A percentile compares a stretch with the other conserved stretches of the same genome.
Conservation (phyloP, 2,888 invertebrate genomes). For the Nephrotoma flavescens region DNA sequence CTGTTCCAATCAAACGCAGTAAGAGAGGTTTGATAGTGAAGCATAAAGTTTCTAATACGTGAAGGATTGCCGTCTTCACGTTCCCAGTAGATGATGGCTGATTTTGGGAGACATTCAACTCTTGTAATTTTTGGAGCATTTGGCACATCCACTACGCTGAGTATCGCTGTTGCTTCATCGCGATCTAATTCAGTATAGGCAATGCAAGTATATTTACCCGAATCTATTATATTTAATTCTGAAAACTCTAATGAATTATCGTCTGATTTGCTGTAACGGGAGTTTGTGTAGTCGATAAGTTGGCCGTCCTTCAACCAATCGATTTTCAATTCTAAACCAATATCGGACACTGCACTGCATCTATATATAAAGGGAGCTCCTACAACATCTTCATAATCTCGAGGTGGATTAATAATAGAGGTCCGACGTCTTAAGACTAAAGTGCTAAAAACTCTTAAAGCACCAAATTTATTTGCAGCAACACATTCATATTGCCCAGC, state of each 20-base stretch:
- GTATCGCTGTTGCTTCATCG: slow-evolving; percentile 67
- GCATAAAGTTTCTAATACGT: slow-evolving; percentile 60
- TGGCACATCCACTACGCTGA: slow-evolving; percentile 92
- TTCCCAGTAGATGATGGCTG: slow-evolving; percentile 72
- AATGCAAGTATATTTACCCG: slow-evolving; percentile 88
- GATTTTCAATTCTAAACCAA: slow-evolving; percentile 60
- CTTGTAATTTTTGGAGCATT: slow-evolving; percentile 60
- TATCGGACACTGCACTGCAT: slow-evolving; percentile 86
- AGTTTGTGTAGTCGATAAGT: slow-evolving; percentile 71
- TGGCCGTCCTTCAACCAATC: slow-evolving; percentile 80
- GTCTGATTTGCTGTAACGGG: slow-evolving; percentile 65
- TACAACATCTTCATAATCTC: slow-evolving; percentile 84
- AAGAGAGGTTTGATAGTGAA: slow-evolving; percentile 42
- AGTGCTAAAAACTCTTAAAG: slow-evolving; percentile 61
- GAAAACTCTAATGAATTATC: slow-evolving; percentile 91
- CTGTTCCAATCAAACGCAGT: too few species aligned
- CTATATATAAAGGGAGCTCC: slow-evolving; percentile 81
- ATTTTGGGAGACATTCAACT: slow-evolving; percentile 52
- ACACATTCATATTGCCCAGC: slow-evolving; percentile 86
- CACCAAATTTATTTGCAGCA: slow-evolving; percentile 85
- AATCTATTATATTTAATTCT: slow-evolving; percentile 87
- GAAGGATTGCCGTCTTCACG: slow-evolving; percentile 91
- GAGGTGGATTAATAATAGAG: slow-evolving; percentile 71
- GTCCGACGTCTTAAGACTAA: slow-evolving; percentile 80
- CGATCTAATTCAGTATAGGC: slow-evolving; percentile 82